Conservation (phyloP, 2,797 vertebrate species). For the Enteromius argenteus region DNA sequence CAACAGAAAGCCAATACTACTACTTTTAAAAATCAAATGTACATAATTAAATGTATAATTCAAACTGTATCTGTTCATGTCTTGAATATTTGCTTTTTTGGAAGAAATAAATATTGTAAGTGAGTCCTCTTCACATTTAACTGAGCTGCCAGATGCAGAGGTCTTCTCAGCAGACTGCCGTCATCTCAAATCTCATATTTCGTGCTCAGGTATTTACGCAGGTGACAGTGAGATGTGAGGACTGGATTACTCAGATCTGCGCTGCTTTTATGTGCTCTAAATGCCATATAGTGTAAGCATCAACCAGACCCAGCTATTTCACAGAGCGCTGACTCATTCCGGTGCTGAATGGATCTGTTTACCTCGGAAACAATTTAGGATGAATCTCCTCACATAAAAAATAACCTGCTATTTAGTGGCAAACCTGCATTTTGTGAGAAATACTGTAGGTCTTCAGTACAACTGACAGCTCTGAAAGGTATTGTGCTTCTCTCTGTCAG, state of each 20-base stretch:
- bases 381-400: slow-evolving; percentile 35
- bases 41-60: neutral
- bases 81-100: neutral
- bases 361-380: slow-evolving; percentile 49
- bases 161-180: slow-evolving; percentile 35
- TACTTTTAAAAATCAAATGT: neutral
- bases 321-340: slow-evolving; percentile 50
- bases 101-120: neutral
- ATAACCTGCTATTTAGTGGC: slow-evolving; percentile 37
- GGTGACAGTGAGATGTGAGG: slow-evolving; percentile 48
- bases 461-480: slow-evolving; percentile 44
- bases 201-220: slow-evolving; percentile 49
- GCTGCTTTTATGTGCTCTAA: slow-evolving; percentile 55
- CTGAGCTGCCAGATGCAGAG: slow-evolving; percentile 30
- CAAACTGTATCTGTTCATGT: neutral
- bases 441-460: slow-evolving; percentile 23
- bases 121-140: slow-evolving; percentile 15
- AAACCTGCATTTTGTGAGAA: slow-evolving; percentile 43
- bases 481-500: slow-evolving; percentile 30
- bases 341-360: slow-evolving; percentile 50
- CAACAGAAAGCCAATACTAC: neutral
- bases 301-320: slow-evolving; percentile 49
- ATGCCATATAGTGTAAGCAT: slow-evolving; percentile 56
- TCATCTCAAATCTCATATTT: slow-evolving; percentile 46
- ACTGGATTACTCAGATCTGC: slow-evolving; percentile 40